Evolutionary conservation across 2,888 invertebrate genomes (phyloP), one percentile per base, ranked within the genome.

Genomic region (Philopedon plagiatum): DNA sequence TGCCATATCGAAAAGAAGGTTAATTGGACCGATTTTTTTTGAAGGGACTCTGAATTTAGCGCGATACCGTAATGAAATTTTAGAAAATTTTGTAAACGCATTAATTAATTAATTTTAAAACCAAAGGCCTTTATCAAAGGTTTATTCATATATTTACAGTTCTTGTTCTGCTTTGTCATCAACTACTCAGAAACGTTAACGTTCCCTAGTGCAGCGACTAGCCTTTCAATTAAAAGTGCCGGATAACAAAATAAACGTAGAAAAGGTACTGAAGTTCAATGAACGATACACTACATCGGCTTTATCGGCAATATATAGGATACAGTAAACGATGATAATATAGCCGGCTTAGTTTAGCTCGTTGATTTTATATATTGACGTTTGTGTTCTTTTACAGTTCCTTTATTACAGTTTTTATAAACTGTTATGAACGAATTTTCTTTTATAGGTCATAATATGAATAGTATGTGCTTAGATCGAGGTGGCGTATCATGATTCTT

Each of bases 201-300:
- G 11, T 11, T 44, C 7, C 46, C 46, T 9, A 54, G 18, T 29
- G n/a, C 13, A 13, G 49, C 26, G 26, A 49, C 29, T 5, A 15
- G 51, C 29, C 15, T 54, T 58, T 58, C 58, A 41, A 26, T 41
- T 13, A 58, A 39, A 58, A 41, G 41, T 15, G 9, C 23, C 41
- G 41, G 41, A 13, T 39, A 58, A 58, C 26, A 41, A 58, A 58
- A 58, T 39, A 58, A 37, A 58, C 39, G 23, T 21, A 19, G 34
- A 19, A 51, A 51, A 63, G 63, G 63, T 63, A 49, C 49, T 63
- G 13, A 37, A 63, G 63, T 49, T 63, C 63, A 63, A 18, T 63
- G 63, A 49, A 34, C 63, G 49, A 51, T 63, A 63, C 21, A 34
- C n/a, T 62, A 34, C 49, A 34, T 15, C 21, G 19, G 2, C 34